phyloP scores from a whole-genome alignment of 2,888 invertebrate species.

The Nomada fucata region DNA sequence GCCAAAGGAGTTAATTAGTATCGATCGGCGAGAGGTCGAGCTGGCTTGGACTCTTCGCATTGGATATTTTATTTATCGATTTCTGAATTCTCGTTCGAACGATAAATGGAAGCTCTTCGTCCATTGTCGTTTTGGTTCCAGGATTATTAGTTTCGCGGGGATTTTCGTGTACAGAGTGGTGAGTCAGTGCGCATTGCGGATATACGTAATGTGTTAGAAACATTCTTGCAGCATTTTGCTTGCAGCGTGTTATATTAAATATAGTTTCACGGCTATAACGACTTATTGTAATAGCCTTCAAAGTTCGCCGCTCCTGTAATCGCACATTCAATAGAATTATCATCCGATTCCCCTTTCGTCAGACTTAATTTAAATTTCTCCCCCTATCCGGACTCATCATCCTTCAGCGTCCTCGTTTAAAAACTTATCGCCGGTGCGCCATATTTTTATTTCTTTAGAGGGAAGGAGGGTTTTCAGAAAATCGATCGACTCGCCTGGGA shows the following conservation, averaged over 20 bases:
- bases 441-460: not conserved
- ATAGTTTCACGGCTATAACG: too few species aligned
- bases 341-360: not conserved
- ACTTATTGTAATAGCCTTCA: too few species aligned
- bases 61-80: conserved; percentile 4
- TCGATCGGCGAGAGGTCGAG: not conserved
- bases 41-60: not conserved
- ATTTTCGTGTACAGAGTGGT: too few species aligned
- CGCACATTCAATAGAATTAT: not conserved
- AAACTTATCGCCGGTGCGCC: not conserved
- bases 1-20: conserved; percentile 1
- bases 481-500: conserved; percentile 1
- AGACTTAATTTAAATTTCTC: not conserved
- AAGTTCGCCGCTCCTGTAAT: not conserved
- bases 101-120: too few species aligned
- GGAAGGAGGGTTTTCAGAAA: not conserved
- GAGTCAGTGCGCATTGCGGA: too few species aligned
- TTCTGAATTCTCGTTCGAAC: too few species aligned
- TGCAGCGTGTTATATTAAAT: too few species aligned
- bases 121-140: too few species aligned
- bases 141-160: too few species aligned
- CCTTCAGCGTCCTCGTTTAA: not conserved
- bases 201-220: too few species aligned
- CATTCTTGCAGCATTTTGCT: too few species aligned
- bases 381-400: not conserved